phyloP scores from a whole-genome alignment of 2,888 invertebrate species.

The Athripsodes cinereus region DNA sequence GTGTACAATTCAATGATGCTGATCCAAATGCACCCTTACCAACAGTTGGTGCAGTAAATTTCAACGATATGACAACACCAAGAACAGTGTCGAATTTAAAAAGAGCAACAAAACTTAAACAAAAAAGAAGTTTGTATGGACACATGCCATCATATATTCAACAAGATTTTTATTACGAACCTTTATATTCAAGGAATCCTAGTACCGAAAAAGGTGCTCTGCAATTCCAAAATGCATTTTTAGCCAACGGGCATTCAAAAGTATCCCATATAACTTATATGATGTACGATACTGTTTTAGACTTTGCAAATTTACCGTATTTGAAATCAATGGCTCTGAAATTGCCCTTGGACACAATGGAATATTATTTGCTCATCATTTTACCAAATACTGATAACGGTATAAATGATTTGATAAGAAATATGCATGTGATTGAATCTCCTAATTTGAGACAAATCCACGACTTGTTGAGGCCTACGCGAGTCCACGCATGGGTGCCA shows the following conservation, averaged over 20 bases:
- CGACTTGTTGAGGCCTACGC: constrained; percentile 59
- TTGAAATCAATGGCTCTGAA: constrained; percentile 67
- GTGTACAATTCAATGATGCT: no score
- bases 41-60: no score
- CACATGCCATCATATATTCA: not conserved
- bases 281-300: constrained; percentile 71
- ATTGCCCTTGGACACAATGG: constrained; percentile 72
- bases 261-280: constrained; percentile 58
- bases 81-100: no score
- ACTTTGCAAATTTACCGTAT: constrained; percentile 66
- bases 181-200: constrained; percentile 15
- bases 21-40: no score
- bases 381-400: constrained; percentile 58
- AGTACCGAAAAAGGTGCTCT: constrained; percentile 14
- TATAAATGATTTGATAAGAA: constrained; percentile 57
- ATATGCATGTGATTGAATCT: constrained; percentile 54
- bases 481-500: constrained; percentile 72
- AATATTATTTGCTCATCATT: constrained; percentile 70
- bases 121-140: constrained; percentile 38
- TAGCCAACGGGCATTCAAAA: constrained; percentile 43
- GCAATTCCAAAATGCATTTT: constrained; percentile 36
- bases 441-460: constrained; percentile 61
- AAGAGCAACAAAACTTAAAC: constrained; percentile 12
- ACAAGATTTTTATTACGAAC: constrained; percentile 10
- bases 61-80: no score